Base-by-base conservation (phyloP, 2,888 invertebrate genomes). In the Enoplolaimus lenunculus region DNA sequence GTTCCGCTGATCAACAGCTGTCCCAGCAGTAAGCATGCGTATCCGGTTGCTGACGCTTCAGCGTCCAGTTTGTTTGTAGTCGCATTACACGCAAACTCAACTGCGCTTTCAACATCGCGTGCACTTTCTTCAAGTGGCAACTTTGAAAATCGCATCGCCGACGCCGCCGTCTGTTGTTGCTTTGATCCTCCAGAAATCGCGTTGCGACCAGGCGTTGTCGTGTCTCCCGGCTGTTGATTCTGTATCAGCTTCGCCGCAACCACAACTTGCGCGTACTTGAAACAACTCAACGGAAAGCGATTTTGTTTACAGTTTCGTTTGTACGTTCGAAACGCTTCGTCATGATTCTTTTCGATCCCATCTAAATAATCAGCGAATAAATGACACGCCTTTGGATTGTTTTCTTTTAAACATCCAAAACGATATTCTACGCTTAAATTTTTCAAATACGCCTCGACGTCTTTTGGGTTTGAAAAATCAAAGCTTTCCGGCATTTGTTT, bases 381-480 rank as follows among this genome's bases (percentile, higher is more conserved):
- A 62, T 29, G 31, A 26, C 31, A 31, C 28, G 29, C 7, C 28
- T 62, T 31, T n/a, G 62, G 62, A 29, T 62, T 31, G 31, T 62
- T 62, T 29, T 62, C 31, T 62, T 62, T 31, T 7, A 62, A 29
- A n/a, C 62, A 62, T 13, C 62, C 62, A n/a, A 62, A 62, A 3
- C 28, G 7, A 62, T 62, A 62, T 29, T 62, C 62, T 29, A 31
- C 62, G 31, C 13, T 29, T 31, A 62, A 62, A 62, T 62, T 62
- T 31, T 62, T 62, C 31, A 62, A 62, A 31, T 62, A 62, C 16
- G 62, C 62, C 31, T 62, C 29, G 28, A 62, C 7, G 7, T 62
- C 62, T 62, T 62, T 29, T 13, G 28, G 62, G 7, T 62, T 62
- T 7, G 7, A 13, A 62, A 62, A 62, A 62, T 62, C 62, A 26